Evolutionary conservation across 2,888 invertebrate species (phyloP), one percentile per base, ranked within the genome.

Genomic region (Strigamia maritima): DNA sequence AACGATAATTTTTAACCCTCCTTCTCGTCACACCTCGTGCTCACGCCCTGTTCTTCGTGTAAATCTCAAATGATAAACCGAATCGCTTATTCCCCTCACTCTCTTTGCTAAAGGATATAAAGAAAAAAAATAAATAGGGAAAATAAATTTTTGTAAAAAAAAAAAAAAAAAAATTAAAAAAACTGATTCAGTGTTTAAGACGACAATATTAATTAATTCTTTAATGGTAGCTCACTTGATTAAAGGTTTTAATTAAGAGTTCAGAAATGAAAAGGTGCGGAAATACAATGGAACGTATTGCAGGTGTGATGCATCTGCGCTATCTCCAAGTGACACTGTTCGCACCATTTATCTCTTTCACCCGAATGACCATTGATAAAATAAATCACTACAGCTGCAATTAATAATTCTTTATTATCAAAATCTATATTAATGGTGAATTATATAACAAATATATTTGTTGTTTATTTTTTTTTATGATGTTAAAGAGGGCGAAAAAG

Each of bases 1-100:
- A 49, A 49, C 49, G 49, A 49, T 49, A 49, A 49, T 49, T 49
- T 49, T 49, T 49, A 49, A 49, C 49, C 49, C 49, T 49, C 49
- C n/a, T 49, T 3, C n/a, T 49, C 49, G 49, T 49, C 49, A 49
- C 49, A 49, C 49, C 49, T 49, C n/a, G 49, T 49, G 49, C 49
- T 49, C 49, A 49, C 49, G 49, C 49, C 49, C 49, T 31, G 31
- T n/a, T 49, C 16, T 49, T 49, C 49, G 49, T 49, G 49, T 49
- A 49, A 49, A 49, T 49, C 49, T 49, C 49, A 49, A 49, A 49
- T 49, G 49, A 49, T 49, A 49, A 49, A 49, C 49, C 49, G 49
- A 49, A 49, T 10, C 49, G 49, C 49, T 31, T 31, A 31, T 31
- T 31, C n/a, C 31, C 6, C 31, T 31, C 31, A 31, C 31, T 31